Base-by-base conservation (phyloP, 1,140 invertebrate species). In the Bombus impatiens region DNA sequence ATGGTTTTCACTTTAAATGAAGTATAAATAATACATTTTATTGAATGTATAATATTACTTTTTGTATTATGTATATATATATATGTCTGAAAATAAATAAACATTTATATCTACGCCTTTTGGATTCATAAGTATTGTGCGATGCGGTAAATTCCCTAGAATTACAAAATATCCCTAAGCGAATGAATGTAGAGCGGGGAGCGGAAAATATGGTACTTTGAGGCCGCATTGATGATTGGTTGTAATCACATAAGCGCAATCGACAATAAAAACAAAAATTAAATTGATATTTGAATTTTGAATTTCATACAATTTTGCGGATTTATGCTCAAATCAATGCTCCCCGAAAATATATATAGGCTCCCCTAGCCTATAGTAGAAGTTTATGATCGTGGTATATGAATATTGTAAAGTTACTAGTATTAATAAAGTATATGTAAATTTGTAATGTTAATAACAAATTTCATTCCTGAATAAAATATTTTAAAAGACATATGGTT, bases 1-100 rank as follows among this genome's bases (percentile, higher is more conserved):
- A 93, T 94, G 47, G 86, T 93, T 25, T 90, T 87, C 53, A 92
- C 94, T 10, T 83, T 95, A 15, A 93, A 92, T 75, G 94, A 95
- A 79, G 77, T 93, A 28, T 94, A 75, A 86, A 84, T 74, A 37
- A 32, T 47, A 57, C 0, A 62, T 62, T 13, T 62, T 12, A 62
- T 62, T 12, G 25, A 88, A 25, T 70, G 44, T 72, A 82, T 25
- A 44, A 47, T 75, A 57, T 25, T 40, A 13, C 32, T 44, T 40
- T 76, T 83, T 47, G 12, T 62, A n/a, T n/a, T 62, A 62, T 28
- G 13, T n/a, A 28, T 10, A 62, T 84, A 78, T 10, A 62, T 84
- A 78, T 37, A 72, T 37, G 44, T 59, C 72, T 57, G 2, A 32
- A 78, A 72, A 84, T 71, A 79, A 79, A 84, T 22, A 22, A 22